Evolutionary conservation across 2,888 invertebrate genomes (phyloP), one percentile per base, ranked within the genome.

Genomic region (Cryptosula pallasiana): DNA sequence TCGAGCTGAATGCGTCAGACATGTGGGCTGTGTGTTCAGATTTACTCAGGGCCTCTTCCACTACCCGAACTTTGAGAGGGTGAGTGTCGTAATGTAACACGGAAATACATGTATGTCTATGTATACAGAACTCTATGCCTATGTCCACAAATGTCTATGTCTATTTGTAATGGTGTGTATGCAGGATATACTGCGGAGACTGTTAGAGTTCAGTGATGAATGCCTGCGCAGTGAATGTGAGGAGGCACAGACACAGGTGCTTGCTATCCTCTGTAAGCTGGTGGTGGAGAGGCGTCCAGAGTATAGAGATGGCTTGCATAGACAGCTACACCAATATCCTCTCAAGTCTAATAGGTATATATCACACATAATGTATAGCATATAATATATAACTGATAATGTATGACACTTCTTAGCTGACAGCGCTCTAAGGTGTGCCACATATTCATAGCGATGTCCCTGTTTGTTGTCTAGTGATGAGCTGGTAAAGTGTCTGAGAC

Each of bases 11-110:
- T 25, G 32, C 27, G 63, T 63, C 32, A 29, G 32, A 9, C 9
- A 32, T 32, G 9, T 63, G 2, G 13, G 25, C 32, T 13, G 32
- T 13, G 32, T 75, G 73, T 58, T 69, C 72, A 45, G 73, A 75
- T 63, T 75, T 73, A 55, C 55, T 73, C 16, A 72, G 55, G 69
- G 35, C 45, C 23, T 71, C 1, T 63, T 72, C 71, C 5, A 2
- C 45, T 70, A 70, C 29, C 2, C 5, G 3, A n/a, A 54, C 3
- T 70, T 70, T 54, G 70, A 70, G 9, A 70, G 36, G 45, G 70
- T 70, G 36, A 58, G 71, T n/a, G n/a, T n/a, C n/a, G n/a, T n/a
- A n/a, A n/a, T n/a, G n/a, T n/a, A n/a, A n/a, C n/a, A n/a, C n/a
- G n/a, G n/a, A n/a, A n/a, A n/a, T n/a, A n/a, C n/a, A n/a, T n/a